Evolutionary conservation across 2,113 vertebrate species (phyloP).

Genomic region (Malurus alboscapulatus): DNA sequence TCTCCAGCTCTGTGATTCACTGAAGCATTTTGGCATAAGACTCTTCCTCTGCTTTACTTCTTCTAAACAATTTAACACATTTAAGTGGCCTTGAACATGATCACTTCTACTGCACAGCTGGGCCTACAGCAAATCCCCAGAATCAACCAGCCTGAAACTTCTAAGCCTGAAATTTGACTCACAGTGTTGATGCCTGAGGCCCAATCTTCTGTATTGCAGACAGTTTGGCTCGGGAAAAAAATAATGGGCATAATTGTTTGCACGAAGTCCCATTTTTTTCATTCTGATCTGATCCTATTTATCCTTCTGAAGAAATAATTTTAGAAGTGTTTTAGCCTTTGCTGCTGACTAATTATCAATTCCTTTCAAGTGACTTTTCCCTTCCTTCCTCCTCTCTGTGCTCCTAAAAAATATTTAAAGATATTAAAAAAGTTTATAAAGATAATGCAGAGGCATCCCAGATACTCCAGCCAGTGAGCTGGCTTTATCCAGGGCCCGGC

Average conservation of each 20-base stretch:
- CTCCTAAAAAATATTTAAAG: background rate
- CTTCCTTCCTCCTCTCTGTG: background rate
- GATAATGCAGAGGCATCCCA: background rate
- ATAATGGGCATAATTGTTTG: background rate
- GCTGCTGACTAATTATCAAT: background rate
- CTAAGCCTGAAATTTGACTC: constrained; percentile 21
- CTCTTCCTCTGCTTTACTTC: background rate
- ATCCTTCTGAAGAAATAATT: background rate
- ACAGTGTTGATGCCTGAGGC: background rate
- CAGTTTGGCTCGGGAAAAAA: background rate
- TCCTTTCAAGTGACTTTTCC: background rate
- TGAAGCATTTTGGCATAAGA: background rate
- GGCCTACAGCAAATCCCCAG: background rate
- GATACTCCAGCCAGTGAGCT: background rate
- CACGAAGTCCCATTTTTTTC: background rate
- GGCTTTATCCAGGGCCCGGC: too few species aligned
- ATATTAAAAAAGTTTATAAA: background rate
- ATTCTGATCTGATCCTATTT: background rate
- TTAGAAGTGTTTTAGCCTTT: background rate
- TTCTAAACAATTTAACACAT: background rate
- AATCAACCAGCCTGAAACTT: constrained; percentile 20
- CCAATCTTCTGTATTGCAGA: background rate
- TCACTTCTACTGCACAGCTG: background rate
- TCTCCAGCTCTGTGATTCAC: background rate
- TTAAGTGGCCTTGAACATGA: background rate